Base-by-base conservation (phyloP, 2,888 invertebrate genomes). In the Oxycera nigricornis region DNA sequence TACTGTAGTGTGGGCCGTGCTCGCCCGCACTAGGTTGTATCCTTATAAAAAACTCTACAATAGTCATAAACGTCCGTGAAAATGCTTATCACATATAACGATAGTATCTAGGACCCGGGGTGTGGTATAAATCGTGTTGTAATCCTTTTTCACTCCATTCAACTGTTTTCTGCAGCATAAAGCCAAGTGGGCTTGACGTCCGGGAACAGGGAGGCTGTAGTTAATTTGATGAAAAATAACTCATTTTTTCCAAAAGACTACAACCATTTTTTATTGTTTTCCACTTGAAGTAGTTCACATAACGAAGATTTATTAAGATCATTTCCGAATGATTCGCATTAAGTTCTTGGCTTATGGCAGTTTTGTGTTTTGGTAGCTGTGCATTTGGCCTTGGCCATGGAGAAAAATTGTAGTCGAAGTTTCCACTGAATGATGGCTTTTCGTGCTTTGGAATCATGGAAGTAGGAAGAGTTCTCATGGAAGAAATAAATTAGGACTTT, bases 201-300 rank as follows among this genome's bases (percentile, higher is more conserved):
- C n/a, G 28, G 2, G 28, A 3, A 22, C 24, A 22, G 57, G 57
- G 24, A 24, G 50, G 28, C 26, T 17, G 14, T 46, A 31, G 70
- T 52, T 70, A 70, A 70, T 55, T 70, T 70, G 70, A 70, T 70
- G 52, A 55, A 55, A 70, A 70, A 70, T 70, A 70, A 70, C 55
- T 70, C 52, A 31, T 30, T 28, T 55, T 70, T 70, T 70, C 55
- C 6, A 20, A 2, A 52, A 52, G 70, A 35, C 55, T 68, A 14
- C 14, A 46, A 31, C 67, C 20, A 67, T 67, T 67, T 67, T 67
- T 52, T 70, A 52, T n/a, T 70, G 55, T 70, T 70, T 70, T 70
- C 70, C 70, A 70, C 70, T 70, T 11, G 70, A 70, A 52, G 55
- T 70, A 55, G 55, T 70, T 52, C 70, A 31, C 31, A 55, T 70